Evolutionary conservation across 2,797 vertebrate genomes (phyloP), one percentile per base, ranked within the genome.

Genomic region (Chrosomus eos): DNA sequence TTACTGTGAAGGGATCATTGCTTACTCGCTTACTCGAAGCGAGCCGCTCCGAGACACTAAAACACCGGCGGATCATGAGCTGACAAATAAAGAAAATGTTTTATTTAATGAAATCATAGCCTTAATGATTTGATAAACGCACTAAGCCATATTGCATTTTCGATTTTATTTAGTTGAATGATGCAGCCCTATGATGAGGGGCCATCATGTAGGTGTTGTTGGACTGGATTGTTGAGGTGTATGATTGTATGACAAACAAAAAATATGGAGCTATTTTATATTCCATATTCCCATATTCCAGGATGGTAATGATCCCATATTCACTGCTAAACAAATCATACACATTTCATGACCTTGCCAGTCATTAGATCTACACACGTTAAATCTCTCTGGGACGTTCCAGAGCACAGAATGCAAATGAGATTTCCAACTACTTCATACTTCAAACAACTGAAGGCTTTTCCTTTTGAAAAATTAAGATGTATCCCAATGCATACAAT

Each of bases 291-390:
- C 19, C 23, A 80, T 53, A 33, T 62, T 70, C 31, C 66, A 82
- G 55, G 26, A 72, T 62, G 26, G 53, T 23, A 82, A 60, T 58
- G 26, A 28, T 82, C 10, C 55, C 40, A 51, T 48, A 43, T 21
- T n/a, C 13, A 5, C 55, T 72, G 55, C 81, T 64, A 45, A 74
- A 62, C 13, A 55, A 68, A 68, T 53, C 64, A 55, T 19, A 14
- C 48, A 38, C 14, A 73, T 45, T 73, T 53, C 19, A 5, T 51
- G 71, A 64, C 58, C 23, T 40, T 51, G 58, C 9, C 40, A 23
- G 40, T 26, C 70, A 62, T 75, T 72, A 67, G 31, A 51, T 66
- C 43, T 75, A 67, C 43, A 82, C 53, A 51, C 36, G 19, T 16
- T 26, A 31, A 66, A 74, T 36, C 71, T 53, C 58, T 73, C 70